Evolutionary conservation across 2,113 vertebrate genomes (phyloP), one percentile per base, ranked within the genome.

Genomic region (Ctenomys sociabilis): DNA sequence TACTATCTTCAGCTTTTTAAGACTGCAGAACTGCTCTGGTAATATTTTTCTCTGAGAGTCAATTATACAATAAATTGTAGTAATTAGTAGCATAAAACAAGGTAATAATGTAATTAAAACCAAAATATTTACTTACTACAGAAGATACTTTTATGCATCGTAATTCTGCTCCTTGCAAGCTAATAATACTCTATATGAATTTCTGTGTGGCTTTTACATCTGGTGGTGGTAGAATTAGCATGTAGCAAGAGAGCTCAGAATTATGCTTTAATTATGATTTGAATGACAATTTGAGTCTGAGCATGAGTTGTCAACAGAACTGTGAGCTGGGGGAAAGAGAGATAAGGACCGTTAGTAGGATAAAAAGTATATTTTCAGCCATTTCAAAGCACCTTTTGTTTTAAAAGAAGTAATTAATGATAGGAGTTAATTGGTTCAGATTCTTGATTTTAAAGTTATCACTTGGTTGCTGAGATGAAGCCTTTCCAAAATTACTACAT

Each of bases 81-180:
- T 98, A 98, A 99, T 99, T 98, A 98, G 98, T 96, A 97, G 95
- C 97, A 98, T 98, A 98, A 98, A 98, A 94, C 97, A 97, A 98
- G 97, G 97, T 98, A 98, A 99, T 98, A 98, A 98, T 98, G 98
- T 98, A 98, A 99, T 99, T 98, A 98, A 98, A 98, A 98, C 97
- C 95, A 98, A 99, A 98, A 98, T 98, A 98, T 98, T 98, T 98
- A 97, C 98, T 98, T 98, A 91, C 96, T 98, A 93, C 90, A 95
- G 0, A 2, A 95, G 95, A 95, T 98, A 96, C 97, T 98, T 98
- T 98, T 96, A 96, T 98, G 97, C 96, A 98, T 98, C 97, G 98
- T 98, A 98, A 98, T 98, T 98, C 96, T 97, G 96, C 94, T 96
- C 81, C 97, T 98, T 97, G 88, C 96, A 94, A 95, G 81, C 93